Base-by-base conservation (phyloP, 2,113 vertebrate species). In the Baryphthengus martii region DNA sequence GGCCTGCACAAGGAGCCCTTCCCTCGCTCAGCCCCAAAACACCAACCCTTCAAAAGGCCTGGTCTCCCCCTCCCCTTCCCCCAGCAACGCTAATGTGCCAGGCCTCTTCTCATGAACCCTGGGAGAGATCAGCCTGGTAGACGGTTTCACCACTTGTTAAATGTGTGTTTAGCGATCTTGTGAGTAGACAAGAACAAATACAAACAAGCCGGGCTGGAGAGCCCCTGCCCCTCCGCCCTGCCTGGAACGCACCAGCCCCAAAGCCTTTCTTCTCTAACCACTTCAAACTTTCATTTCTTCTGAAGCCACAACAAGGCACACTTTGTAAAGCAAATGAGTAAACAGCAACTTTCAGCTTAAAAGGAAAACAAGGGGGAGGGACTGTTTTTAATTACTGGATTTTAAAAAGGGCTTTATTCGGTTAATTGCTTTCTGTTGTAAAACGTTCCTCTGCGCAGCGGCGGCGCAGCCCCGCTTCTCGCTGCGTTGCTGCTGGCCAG, bases 291-390 rank as follows among this genome's bases (percentile, higher is more conserved):
- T 85, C 91, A 77, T 96, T 96, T 96, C 96, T 96, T 96, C 95
- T 94, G 94, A 91, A 96, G 95, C 96, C 96, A 97, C 96, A 97
- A 97, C 94, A 97, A 97, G 96, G 96, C 95, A 92, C 94, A 95
- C 96, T 97, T 97, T 97, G 96, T 96, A 95, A 96, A 96, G 96
- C 96, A 97, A 96, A 97, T 96, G 93, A 96, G 95, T 94, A 96
- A 96, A 96, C 96, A 95, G 93, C 95, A 93, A 87, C 96, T 94
- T 90, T 95, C 77, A 65, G 96, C 96, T 97, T 91, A 82, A 96
- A 96, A 90, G 91, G 95, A 95, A 96, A 96, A 95, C 96, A 96
- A 96, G 96, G 74, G 87, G 96, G 92, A 94, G 95, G 96, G 89
- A 59, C 96, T 96, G 96, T 33, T 95, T 97, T 96, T 96, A 96